A percentile compares a stretch with the other conserved stretches of the same genome.
Conservation (phyloP, 1,140 invertebrate genomes). For the Platyura marginata region DNA sequence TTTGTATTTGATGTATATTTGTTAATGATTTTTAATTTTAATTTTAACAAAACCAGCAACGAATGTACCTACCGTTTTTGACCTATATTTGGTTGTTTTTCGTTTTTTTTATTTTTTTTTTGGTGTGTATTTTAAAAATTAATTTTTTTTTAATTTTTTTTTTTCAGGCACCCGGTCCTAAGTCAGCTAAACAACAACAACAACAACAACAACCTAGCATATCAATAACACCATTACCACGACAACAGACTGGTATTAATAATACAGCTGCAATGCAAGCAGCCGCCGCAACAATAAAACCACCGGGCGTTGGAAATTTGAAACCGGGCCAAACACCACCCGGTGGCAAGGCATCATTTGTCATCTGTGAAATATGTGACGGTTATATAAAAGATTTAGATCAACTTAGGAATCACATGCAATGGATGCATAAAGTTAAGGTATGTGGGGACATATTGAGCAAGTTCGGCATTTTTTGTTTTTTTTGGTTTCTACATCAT, state of each 20-base stretch:
- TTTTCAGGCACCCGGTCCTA: constrained; percentile 3
- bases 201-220: constrained; percentile 63
- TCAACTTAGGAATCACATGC: constrained; percentile 84
- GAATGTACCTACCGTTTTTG: too few relatives aligned
- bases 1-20: too few relatives aligned
- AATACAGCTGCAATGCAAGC: neutral
- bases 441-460: constrained; percentile 7
- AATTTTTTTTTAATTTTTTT: too few relatives aligned
- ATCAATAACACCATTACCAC: constrained; percentile 74
- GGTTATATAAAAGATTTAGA: constrained; percentile 89
- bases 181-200: constrained; percentile 24
- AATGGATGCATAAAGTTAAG: constrained; percentile 91
- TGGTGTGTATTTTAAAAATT: too few relatives aligned
- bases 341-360: constrained; percentile 58
- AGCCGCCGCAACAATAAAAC: constrained; percentile 17
- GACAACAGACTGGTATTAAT: constrained; percentile 27
- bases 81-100: too few relatives aligned
- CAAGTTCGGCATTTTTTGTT: neutral
- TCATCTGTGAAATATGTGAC: constrained; percentile 90
- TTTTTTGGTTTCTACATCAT: too few relatives aligned
- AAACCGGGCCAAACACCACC: constrained; percentile 25
- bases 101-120: too few relatives aligned
- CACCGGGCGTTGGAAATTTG: constrained; percentile 23
- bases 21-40: too few relatives aligned
- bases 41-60: too few relatives aligned